Evolutionary conservation across 1,140 invertebrate species (phyloP).

Genomic region (Drosophila obscura): DNA sequence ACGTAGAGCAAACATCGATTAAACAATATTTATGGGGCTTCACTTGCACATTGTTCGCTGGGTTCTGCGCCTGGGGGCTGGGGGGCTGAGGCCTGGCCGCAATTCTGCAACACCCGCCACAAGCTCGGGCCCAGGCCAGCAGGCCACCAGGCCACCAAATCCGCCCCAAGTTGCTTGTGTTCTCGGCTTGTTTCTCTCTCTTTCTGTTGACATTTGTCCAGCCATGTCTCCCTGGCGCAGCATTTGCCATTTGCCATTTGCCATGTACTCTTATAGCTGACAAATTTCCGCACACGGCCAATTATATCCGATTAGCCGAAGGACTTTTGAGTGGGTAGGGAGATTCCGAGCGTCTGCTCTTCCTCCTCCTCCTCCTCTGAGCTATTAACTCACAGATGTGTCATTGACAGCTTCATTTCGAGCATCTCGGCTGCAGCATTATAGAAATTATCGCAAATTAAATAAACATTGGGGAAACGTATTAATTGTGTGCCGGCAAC

Average conservation of each 20-base stretch:
- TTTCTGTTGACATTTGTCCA: slow-evolving; percentile 6
- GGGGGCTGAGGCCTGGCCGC: slow-evolving; percentile 36
- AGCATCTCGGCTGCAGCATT: slow-evolving; percentile 30
- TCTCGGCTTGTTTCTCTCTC: slow-evolving; percentile 28
- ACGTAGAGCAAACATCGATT: slow-evolving; percentile 84
- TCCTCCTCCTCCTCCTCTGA: too few relatives aligned
- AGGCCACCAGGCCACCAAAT: slow-evolving; percentile 5
- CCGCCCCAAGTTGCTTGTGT: slow-evolving; percentile 34
- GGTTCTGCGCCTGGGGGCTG: slow-evolving; percentile 53
- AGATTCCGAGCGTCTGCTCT: too few relatives aligned
- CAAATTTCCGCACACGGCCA: not conserved
- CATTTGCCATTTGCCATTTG: not conserved
- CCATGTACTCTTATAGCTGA: not conserved
- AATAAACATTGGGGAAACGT: slow-evolving; percentile 57
- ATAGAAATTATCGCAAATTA: slow-evolving; percentile 53
- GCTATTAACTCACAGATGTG: slow-evolving; percentile 16
- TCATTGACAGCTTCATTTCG: slow-evolving; percentile 49
- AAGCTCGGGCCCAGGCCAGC: slow-evolving; percentile 7
- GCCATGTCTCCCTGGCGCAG: slow-evolving; percentile 4
- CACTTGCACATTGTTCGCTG: slow-evolving; percentile 82
- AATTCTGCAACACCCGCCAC: slow-evolving; percentile 40
- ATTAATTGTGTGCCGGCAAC: slow-evolving; percentile 16
- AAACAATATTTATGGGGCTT: slow-evolving; percentile 84
- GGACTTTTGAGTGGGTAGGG: slow-evolving; percentile 2
- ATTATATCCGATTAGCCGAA: slow-evolving; percentile 8